Evolutionary conservation across 2,888 invertebrate species (phyloP), one percentile per base, ranked within the genome.

Genomic region (Dyspetes luteomarginatus): DNA sequence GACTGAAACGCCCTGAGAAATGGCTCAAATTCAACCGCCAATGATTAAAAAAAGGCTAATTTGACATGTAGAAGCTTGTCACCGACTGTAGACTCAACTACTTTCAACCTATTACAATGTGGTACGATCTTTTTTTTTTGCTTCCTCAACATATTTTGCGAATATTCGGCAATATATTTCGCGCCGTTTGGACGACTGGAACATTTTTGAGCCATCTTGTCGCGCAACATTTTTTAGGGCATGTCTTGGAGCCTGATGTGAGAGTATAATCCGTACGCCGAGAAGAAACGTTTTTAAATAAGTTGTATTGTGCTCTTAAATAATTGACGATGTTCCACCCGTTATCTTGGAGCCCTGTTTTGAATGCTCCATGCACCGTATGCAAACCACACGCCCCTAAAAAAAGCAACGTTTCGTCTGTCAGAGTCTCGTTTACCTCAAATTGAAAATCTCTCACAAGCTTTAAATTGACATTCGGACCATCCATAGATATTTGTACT

Each of bases 331-430:
- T 41, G 4, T 83, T 52, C 86, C 88, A 88, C 1, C 74, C 58
- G 9, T 83, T 81, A 62, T 68, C 77, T 17, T 77, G 79, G n/a
- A 85, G 79, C 1, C 85, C 88, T 7, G 86, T 83, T 79, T 88
- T 87, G 24, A 89, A 87, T 15, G 86, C 84, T n/a, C 87, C 85
- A 83, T 89, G 85, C 17, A 88, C 76, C 17, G 84, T 82, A 74
- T 89, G 89, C 4, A 90, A 80, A 60, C 87, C 86, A 60, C 89
- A 90, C n/a, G n/a, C n/a, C n/a, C n/a, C n/a, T n/a, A n/a, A n/a
- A n/a, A 90, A 52, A 12, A 87, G 76, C 41, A 69, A 17, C 4
- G 67, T 65, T 62, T 82, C 75, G 45, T 73, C 41, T 24, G 56
- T n/a, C n/a, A n/a, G n/a, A n/a, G n/a, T n/a, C n/a, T n/a, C n/a